Percentiles rank a stretch among this genome's conserved stretches.
Evolutionary conservation across 2,888 invertebrate genomes (phyloP).

Genomic region (Ochlodes sylvanus): DNA sequence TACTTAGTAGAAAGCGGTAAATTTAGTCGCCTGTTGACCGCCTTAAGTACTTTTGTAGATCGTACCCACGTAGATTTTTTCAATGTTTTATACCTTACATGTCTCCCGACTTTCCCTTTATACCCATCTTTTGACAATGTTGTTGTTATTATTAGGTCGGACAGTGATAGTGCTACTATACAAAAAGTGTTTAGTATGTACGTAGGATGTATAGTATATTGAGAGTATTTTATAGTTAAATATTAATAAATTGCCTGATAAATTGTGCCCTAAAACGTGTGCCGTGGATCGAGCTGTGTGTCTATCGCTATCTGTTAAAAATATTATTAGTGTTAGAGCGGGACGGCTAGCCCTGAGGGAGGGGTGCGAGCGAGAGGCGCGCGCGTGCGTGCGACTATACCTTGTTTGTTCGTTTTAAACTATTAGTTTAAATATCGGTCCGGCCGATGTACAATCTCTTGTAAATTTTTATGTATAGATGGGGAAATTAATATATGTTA

Average conservation of each 20-base stretch:
- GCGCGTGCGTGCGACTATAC: conserved; percentile 18
- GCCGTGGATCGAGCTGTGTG: conserved; percentile 66
- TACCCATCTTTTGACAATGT: conserved; percentile 51
- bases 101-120: conserved; percentile 37
- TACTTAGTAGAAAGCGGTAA: conserved; percentile 31
- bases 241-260: conserved; percentile 67
- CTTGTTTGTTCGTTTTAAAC: conserved; percentile 63
- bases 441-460: conserved; percentile 78
- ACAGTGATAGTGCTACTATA: conserved; percentile 74
- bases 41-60: conserved; percentile 50
- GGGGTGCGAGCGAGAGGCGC: conserved; percentile 20
- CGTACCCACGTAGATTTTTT: conserved; percentile 22
- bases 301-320: conserved; percentile 51
- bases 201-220: conserved; percentile 59
- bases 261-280: conserved; percentile 74
- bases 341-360: conserved; percentile 44
- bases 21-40: conserved; percentile 53
- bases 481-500: conserved; percentile 83
- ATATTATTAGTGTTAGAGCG: conserved; percentile 44
- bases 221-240: conserved; percentile 55
- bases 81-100: conserved; percentile 35
- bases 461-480: conserved; percentile 82
- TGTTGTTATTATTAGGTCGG: conserved; percentile 54
- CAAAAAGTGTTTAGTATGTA: conserved; percentile 65
- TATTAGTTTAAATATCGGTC: conserved; percentile 66